A percentile compares a stretch with the other conserved stretches of the same genome.
phyloP scores from a whole-genome alignment of 2,797 vertebrate genomes.

The Iguana delicatissima region DNA sequence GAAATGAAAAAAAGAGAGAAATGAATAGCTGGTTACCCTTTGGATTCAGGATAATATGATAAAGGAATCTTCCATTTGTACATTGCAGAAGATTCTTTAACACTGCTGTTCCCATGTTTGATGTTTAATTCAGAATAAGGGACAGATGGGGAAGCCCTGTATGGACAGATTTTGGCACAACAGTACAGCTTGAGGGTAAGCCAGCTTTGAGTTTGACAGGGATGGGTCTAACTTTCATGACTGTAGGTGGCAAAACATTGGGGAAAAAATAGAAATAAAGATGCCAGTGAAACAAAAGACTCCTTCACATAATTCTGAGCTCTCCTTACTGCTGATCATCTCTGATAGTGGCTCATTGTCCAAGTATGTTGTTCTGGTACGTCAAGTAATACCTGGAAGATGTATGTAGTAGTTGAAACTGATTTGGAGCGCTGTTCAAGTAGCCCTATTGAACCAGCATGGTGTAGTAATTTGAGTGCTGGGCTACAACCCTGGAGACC shows the following conservation, averaged over 20 bases:
- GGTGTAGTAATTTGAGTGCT: no score
- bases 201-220: background rate
- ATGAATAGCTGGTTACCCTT: conserved; percentile 40
- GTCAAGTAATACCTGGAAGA: background rate
- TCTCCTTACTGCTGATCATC: background rate
- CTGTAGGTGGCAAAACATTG: background rate
- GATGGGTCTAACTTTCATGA: background rate
- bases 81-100: background rate
- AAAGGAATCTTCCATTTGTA: background rate
- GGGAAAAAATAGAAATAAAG: no score
- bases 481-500: no score
- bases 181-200: background rate
- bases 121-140: background rate
- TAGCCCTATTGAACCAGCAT: background rate
- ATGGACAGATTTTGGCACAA: background rate
- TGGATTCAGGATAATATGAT: conserved; percentile 44
- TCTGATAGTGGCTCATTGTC: background rate
- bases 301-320: background rate
- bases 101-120: background rate
- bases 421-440: background rate
- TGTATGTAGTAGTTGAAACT: no score
- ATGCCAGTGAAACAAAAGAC: background rate
- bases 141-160: background rate
- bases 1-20: conserved; percentile 36
- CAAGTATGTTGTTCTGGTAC: background rate